Evolutionary conservation across 2,113 vertebrate genomes (phyloP).

Genomic region (Vidua macroura): DNA sequence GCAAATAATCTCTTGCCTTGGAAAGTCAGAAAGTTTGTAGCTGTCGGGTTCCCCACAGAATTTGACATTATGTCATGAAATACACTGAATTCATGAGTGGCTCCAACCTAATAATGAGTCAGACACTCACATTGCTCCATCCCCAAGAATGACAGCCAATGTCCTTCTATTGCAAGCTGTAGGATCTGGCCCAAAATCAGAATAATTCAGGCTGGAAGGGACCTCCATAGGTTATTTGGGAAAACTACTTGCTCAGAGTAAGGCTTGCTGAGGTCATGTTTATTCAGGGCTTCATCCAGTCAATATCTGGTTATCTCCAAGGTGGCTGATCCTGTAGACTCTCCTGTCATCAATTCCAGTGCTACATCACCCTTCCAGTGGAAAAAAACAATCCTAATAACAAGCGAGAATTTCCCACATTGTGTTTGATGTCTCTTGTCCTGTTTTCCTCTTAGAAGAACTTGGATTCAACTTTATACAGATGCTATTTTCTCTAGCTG

Average conservation of each 20-base stretch:
- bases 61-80: not conserved
- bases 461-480: not conserved
- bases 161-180: not conserved
- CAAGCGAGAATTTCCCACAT: not conserved
- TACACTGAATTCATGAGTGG: not conserved
- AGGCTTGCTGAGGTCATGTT: not conserved
- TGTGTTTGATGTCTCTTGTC: not conserved
- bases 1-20: not conserved
- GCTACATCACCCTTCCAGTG: not conserved
- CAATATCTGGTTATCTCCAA: not conserved
- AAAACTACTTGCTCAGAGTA: not conserved
- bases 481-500: not conserved
- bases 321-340: not conserved
- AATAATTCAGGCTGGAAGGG: not conserved
- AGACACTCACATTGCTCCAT: not conserved
- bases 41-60: not conserved
- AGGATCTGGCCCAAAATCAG: not conserved
- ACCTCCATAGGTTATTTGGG: not conserved
- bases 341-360: not conserved
- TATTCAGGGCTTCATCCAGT: not conserved
- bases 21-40: not conserved
- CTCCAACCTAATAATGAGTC: not conserved
- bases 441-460: not conserved
- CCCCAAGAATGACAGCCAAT: not conserved
- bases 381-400: not conserved